Percentiles rank a stretch among this genome's conserved stretches.
Evolutionary conservation across 2,113 vertebrate species (phyloP).

Genomic region (Notothenia rossii): DNA sequence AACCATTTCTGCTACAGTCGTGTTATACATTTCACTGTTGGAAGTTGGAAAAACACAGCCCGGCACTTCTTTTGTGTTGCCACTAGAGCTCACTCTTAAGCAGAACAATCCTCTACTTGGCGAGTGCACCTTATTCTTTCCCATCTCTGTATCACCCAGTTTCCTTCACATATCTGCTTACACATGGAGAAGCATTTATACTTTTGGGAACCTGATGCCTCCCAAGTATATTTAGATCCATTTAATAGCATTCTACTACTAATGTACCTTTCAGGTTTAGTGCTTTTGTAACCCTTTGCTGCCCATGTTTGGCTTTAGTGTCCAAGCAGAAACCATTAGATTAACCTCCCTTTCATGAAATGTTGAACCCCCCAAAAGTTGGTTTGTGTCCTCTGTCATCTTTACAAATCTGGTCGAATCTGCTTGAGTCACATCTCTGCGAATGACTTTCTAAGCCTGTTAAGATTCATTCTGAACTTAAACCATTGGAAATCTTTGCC

Average conservation of each 20-base stretch:
- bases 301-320: slow-evolving; percentile 28
- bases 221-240: slow-evolving; percentile 66
- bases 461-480: slow-evolving; percentile 27
- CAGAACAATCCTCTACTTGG: slow-evolving; percentile 69
- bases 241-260: slow-evolving; percentile 44
- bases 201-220: slow-evolving; percentile 55
- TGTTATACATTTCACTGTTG: slow-evolving; percentile 8
- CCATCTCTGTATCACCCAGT: slow-evolving; percentile 44
- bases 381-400: slow-evolving; percentile 14
- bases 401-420: slow-evolving; percentile 32
- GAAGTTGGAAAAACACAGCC: background rate
- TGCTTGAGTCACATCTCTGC: background rate
- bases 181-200: slow-evolving; percentile 50
- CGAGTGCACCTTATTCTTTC: slow-evolving; percentile 40
- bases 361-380: slow-evolving; percentile 11
- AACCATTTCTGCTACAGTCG: background rate
- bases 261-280: slow-evolving; percentile 57
- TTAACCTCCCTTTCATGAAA: slow-evolving; percentile 17
- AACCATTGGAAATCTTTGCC: slow-evolving; percentile 28
- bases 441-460: slow-evolving; percentile 26
- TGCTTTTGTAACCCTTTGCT: slow-evolving; percentile 52
- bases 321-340: background rate
- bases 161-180: slow-evolving; percentile 69
- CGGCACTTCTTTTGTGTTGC: slow-evolving; percentile 65
- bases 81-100: slow-evolving; percentile 87